A percentile compares a stretch with the other conserved stretches of the same genome.
Conservation (phyloP, 2,888 invertebrate genomes). For the Iphiclides podalirius region DNA sequence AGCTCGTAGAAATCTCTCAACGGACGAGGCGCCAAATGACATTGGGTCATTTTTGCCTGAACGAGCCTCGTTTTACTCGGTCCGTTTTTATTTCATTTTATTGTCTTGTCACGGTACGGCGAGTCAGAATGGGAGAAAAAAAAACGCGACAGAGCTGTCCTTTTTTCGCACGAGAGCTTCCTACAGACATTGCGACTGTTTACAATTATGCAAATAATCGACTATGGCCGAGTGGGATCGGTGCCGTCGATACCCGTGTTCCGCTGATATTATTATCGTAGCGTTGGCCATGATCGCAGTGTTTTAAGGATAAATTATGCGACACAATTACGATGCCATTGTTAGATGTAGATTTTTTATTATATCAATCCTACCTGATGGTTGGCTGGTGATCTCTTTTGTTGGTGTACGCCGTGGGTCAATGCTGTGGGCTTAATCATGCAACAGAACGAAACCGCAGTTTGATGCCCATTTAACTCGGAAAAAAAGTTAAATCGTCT, state of each 20-base stretch:
- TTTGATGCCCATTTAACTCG: no score
- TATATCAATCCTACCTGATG: no score
- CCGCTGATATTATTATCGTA: constrained; percentile 48
- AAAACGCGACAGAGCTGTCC: constrained; percentile 45
- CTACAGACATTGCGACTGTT: constrained; percentile 13
- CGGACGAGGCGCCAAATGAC: constrained; percentile 54
- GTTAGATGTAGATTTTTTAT: no score
- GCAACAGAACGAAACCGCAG: no score
- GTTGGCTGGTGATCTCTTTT: no score
- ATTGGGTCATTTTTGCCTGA: constrained; percentile 63
- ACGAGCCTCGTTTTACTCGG: no score
- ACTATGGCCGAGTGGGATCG: background rate
- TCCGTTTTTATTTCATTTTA: constrained; percentile 50
- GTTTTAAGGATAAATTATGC: background rate
- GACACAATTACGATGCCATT: no score
- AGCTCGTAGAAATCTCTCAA: background rate
- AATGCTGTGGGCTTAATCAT: no score
- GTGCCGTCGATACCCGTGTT: constrained; percentile 23
- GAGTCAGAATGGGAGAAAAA: constrained; percentile 43
- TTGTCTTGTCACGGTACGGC: constrained; percentile 56
- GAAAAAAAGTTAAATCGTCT: no score
- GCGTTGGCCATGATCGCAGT: background rate
- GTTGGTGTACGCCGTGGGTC: no score
- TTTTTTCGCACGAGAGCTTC: constrained; percentile 23
- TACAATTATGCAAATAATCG: constrained; percentile 18